phyloP scores from a whole-genome alignment of 2,888 invertebrate genomes.

The Magallana nippona region DNA sequence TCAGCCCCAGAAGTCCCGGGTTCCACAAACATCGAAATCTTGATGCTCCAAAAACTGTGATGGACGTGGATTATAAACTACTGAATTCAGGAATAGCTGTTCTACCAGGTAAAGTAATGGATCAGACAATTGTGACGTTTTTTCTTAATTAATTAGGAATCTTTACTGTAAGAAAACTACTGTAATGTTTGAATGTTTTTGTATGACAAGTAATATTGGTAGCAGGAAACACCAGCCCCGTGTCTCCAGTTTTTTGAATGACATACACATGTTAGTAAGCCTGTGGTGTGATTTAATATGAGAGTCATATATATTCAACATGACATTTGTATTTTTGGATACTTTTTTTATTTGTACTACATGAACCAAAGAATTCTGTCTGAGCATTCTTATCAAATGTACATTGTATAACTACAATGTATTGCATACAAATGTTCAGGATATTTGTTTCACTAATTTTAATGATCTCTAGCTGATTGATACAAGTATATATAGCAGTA shows the following conservation, averaged over 20 bases:
- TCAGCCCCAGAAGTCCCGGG: slow-evolving; percentile 57
- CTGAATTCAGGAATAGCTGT: slow-evolving; percentile 73
- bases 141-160: too few relatives aligned
- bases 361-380: background rate
- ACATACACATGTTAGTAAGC: background rate
- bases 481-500: background rate
- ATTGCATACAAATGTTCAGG: background rate
- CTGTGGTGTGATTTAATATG: background rate
- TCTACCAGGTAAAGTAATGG: slow-evolving; percentile 66
- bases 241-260: background rate
- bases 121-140: too few relatives aligned
- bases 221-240: background rate
- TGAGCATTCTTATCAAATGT: background rate
- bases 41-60: slow-evolving; percentile 63
- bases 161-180: too few relatives aligned
- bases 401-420: too few relatives aligned
- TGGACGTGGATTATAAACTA: slow-evolving; percentile 69
- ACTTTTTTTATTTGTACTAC: background rate
- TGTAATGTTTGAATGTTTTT: background rate
- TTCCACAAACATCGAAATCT: slow-evolving; percentile 64
- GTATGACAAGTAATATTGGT: background rate
- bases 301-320: background rate
- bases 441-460: background rate
- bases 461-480: background rate
- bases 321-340: background rate